Conservation (phyloP, 2,797 vertebrate species). For the Sebastes oblongus region DNA sequence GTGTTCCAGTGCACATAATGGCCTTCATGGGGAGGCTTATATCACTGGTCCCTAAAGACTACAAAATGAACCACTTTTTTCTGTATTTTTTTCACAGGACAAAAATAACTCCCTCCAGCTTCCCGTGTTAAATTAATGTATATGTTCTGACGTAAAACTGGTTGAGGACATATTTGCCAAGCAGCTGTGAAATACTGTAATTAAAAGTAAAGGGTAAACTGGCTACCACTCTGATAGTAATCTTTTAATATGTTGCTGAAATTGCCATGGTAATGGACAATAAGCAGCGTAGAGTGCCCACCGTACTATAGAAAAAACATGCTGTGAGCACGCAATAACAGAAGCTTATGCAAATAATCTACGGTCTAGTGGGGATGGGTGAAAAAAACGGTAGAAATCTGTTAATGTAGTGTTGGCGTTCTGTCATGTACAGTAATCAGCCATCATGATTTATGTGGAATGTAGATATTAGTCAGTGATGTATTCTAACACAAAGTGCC, state of each 20-base stretch:
- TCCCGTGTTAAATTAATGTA: neutral
- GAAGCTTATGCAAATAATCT: slow-evolving; percentile 71
- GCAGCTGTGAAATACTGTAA: slow-evolving; percentile 13
- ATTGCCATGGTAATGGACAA: slow-evolving; percentile 13
- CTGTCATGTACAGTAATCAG: slow-evolving; percentile 64
- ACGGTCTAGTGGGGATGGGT: slow-evolving; percentile 35
- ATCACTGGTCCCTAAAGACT: neutral
- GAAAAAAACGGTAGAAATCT: slow-evolving; percentile 58
- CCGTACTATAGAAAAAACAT: slow-evolving; percentile 24
- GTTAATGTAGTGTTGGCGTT: slow-evolving; percentile 65
- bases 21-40: neutral
- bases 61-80: neutral
- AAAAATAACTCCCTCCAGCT: neutral
- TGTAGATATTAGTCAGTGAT: slow-evolving; percentile 56
- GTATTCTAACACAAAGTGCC: slow-evolving; percentile 38
- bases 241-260: slow-evolving; percentile 15
- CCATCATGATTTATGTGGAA: slow-evolving; percentile 62
- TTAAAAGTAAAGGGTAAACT: slow-evolving; percentile 31
- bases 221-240: slow-evolving; percentile 13
- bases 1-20: neutral
- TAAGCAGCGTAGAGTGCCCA: slow-evolving; percentile 6
- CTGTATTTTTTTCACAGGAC: neutral
- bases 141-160: neutral
- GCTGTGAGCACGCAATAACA: slow-evolving; percentile 30
- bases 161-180: slow-evolving; percentile 13